phyloP scores from a whole-genome alignment of 2,113 vertebrate genomes.

The Apeltes quadracus region DNA sequence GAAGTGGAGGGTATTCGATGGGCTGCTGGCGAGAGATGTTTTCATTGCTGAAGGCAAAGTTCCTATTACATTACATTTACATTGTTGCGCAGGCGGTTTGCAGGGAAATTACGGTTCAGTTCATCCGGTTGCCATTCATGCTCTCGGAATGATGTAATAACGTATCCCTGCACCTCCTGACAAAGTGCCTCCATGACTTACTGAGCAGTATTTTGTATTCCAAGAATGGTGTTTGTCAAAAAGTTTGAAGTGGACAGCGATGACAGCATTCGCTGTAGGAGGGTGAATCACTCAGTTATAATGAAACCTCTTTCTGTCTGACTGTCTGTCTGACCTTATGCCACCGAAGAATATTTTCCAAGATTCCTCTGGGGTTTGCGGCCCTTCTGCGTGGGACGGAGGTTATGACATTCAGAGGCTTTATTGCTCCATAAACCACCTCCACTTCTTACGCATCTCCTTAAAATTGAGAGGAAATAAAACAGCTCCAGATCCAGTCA shows the following conservation, averaged over 20 bases:
- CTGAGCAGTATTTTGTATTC: not conserved
- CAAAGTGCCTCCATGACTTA: not conserved
- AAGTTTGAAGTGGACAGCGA: not conserved
- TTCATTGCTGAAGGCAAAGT: conserved; percentile 42
- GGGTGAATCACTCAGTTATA: conserved; percentile 1
- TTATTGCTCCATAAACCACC: conserved; percentile 58
- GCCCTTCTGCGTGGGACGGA: conserved; percentile 23
- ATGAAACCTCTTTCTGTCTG: conserved; percentile 4
- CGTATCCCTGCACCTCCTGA: not conserved
- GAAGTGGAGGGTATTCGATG: conserved; percentile 32
- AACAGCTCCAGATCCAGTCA: conserved; percentile 20
- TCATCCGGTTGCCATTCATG: not conserved
- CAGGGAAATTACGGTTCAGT: not conserved
- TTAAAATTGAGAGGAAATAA: conserved; percentile 38
- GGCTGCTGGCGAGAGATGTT: conserved; percentile 33
- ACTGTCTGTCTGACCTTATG: conserved; percentile 39
- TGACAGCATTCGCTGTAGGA: not conserved
- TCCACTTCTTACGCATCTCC: conserved; percentile 19
- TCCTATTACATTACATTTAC: conserved; percentile 41
- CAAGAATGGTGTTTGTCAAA: not conserved
- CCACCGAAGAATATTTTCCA: conserved; percentile 22
- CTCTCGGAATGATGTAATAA: not conserved
- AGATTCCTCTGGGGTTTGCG: conserved; percentile 39
- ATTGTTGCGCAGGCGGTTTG: conserved; percentile 30
- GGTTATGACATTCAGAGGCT: conserved; percentile 53